Conservation (phyloP, 1,140 invertebrate species). For the Chlorops oryzae region DNA sequence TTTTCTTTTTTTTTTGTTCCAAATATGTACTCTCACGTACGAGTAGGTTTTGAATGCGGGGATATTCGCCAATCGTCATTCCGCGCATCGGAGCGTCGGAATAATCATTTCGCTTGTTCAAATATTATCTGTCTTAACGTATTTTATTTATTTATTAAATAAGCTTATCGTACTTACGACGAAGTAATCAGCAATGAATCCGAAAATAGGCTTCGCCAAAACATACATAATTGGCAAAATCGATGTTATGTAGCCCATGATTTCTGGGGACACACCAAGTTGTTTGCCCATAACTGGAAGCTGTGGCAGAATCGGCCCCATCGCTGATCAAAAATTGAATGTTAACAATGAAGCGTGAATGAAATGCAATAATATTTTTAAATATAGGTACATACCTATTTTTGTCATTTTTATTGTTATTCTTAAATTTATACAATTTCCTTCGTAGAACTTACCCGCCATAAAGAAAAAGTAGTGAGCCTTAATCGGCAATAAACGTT, state of each 20-base stretch:
- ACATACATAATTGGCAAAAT: conserved; percentile 65
- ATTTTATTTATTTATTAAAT: too few species aligned
- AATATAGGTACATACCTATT: background rate
- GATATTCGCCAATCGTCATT: background rate
- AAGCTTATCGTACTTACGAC: conserved; percentile 36
- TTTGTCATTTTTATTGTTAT: background rate
- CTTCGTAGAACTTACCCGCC: conserved; percentile 58
- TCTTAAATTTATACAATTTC: conserved; percentile 1
- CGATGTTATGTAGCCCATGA: conserved; percentile 66
- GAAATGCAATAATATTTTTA: background rate
- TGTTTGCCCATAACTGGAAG: conserved; percentile 67
- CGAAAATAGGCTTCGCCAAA: conserved; percentile 65
- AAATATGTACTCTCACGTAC: too few species aligned
- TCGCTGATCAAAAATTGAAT: conserved; percentile 52
- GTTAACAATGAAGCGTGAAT: background rate
- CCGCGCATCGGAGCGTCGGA: background rate
- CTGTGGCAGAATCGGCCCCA: conserved; percentile 70
- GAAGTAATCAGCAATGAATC: conserved; percentile 63
- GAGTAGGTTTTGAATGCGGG: too few species aligned
- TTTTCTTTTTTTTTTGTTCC: too few species aligned
- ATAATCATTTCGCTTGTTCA: too few species aligned
- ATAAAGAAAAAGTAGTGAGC: conserved; percentile 76
- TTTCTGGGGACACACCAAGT: conserved; percentile 62
- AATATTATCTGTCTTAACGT: background rate
- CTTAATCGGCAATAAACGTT: conserved; percentile 65